Base-by-base conservation (phyloP, 2,113 vertebrate genomes). In the Scomber colias region DNA sequence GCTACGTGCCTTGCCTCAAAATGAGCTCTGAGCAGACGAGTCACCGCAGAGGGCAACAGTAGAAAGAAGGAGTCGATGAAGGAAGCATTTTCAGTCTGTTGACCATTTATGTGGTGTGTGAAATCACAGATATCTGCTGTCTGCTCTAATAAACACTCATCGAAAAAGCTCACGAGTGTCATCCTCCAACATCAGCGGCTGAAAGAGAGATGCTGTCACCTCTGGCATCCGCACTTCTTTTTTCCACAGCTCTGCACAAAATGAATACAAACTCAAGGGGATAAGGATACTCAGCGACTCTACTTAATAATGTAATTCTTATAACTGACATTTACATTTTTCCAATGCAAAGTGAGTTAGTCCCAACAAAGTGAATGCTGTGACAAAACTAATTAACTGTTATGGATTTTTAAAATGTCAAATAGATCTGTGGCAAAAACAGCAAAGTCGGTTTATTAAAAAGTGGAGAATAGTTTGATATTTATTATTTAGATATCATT, bases 1-100 rank as follows among this genome's bases (percentile, higher is more conserved):
- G 67, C 63, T 64, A 61, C 71, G 69, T 87, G 89, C 5, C 5
- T 46, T n/a, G 87, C 63, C 53, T 89, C 19, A 50, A 82, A 91
- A 88, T 70, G 81, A 86, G 82, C 82, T 73, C 60, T 49, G 78
- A 82, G 68, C 7, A 30, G 64, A 63, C 68, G 56, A 78, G 62
- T 73, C 48, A 51, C 74, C 3, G 40, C 83, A 73, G 71, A 87
- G 87, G 81, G 81, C 86, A 90, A 27, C 87, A 66, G 83, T 87
- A 73, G 83, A 62, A 67, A 21, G 21, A 60, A 51, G 21, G 65
- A 87, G 57, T 48, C 24, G 44, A 54, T 74, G 79, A 68, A n/a
- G 50, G 59, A n/a, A 27, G 71, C 55, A 16, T 64, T 79, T 73
- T 51, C 65, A 79, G 64, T 79, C 75, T 59, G 76, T 53, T 78